These are phyloP conservation scores for Nephotettix cincticeps DNA, from an alignment of 1,140 invertebrate species.

Conservation along the genomic window DNA sequence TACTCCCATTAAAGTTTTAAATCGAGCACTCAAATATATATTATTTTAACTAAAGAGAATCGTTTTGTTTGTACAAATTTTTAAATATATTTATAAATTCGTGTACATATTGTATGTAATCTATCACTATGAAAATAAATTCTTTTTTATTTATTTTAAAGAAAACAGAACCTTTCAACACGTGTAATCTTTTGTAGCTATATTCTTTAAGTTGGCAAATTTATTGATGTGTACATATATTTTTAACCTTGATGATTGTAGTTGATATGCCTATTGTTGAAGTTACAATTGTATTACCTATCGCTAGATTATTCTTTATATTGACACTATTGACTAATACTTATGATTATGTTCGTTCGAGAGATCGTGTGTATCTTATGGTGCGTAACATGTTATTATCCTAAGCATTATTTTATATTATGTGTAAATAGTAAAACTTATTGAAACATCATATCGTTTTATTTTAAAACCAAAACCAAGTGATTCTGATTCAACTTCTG, in stretches of 20 bases:
- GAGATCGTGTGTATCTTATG: slow-evolving; percentile 9
- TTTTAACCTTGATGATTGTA: slow-evolving; percentile 14
- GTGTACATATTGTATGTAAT: slow-evolving; percentile 11
- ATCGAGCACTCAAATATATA: no score
- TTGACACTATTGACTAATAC: no score
- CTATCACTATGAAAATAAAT: neutral
- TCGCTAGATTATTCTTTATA: slow-evolving; percentile 15
- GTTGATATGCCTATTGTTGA: neutral
- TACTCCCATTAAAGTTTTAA: no score
- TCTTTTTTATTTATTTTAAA: neutral
- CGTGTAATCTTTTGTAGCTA: neutral
- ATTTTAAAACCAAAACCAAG: no score
- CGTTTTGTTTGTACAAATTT: neutral
- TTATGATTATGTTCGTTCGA: slow-evolving; percentile 1
- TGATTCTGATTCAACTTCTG: no score
- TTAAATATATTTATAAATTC: slow-evolving; percentile 12
- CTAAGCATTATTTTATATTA: slow-evolving; percentile 28
- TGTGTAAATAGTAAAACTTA: slow-evolving; percentile 26
- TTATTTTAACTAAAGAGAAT: no score
- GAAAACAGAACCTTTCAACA: neutral
- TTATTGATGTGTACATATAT: slow-evolving; percentile 10
- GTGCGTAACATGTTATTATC: slow-evolving; percentile 21
- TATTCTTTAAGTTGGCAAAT: neutral
- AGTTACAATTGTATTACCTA: slow-evolving; percentile 19
- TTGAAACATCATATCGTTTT: no score